These are phyloP conservation scores for Mantis religiosa DNA, from an alignment of 2,888 invertebrate genomes.

Conservation along the genomic window DNA sequence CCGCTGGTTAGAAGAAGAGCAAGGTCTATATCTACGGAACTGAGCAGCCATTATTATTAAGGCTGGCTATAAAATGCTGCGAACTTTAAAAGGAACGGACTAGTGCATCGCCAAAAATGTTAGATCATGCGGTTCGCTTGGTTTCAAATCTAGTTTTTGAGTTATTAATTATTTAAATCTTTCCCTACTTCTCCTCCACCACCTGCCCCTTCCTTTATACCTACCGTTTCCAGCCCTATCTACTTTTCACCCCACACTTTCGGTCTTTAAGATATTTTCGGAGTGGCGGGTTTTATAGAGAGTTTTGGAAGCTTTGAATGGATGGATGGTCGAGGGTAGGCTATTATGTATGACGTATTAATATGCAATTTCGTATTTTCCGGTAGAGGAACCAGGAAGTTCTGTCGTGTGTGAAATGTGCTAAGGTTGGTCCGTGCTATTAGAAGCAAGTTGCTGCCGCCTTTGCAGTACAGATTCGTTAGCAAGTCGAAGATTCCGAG, in stretches of 20 bases:
- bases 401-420: background rate
- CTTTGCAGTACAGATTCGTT: background rate
- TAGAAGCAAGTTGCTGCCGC: background rate
- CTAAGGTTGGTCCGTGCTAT: background rate
- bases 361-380: slow-evolving; percentile 18
- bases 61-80: slow-evolving; percentile 9
- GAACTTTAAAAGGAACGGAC: slow-evolving; percentile 6
- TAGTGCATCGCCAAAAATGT: slow-evolving; percentile 9
- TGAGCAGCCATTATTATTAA: slow-evolving; percentile 7
- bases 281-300: background rate
- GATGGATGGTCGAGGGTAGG: background rate
- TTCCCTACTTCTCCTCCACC: slow-evolving; percentile 6
- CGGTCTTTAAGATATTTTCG: background rate
- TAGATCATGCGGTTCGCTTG: slow-evolving; percentile 14
- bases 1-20: background rate
- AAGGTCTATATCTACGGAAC: background rate
- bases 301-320: slow-evolving; percentile 1
- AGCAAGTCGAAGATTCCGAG: background rate
- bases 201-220: background rate
- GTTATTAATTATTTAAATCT: slow-evolving; percentile 18
- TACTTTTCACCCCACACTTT: background rate
- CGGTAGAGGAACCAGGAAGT: background rate
- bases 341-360: slow-evolving; percentile 15
- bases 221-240: background rate
- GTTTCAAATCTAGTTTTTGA: slow-evolving; percentile 11